Evolutionary conservation across 2,888 invertebrate genomes (phyloP), one percentile per base, ranked within the genome.

Genomic region (Drosophila mettleri): DNA sequence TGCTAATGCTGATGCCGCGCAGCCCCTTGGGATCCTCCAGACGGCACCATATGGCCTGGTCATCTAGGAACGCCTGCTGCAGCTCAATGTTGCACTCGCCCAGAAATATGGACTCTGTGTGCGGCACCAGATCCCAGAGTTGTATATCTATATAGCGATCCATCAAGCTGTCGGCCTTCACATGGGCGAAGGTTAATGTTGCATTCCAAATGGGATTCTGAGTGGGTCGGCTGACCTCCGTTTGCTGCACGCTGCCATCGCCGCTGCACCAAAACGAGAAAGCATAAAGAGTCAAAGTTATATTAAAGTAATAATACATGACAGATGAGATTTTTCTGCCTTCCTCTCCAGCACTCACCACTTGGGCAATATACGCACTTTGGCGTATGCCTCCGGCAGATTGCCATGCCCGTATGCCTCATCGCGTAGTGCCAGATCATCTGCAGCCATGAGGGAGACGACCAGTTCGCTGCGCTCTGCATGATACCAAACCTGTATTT

Each of bases 191-290:
- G 62, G 96, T 96, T 31, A 98, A 93, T 20, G 97, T 98, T 18
- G 97, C 97, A 91, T 98, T 98, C 98, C 98, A 98, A 58, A 97
- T 96, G 2, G 98, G 98, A 91, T 96, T 97, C 90, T 96, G 96
- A 0, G 97, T 96, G 14, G 96, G 96, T 60, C 97, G 96, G 1
- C 97, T 96, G 16, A 97, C 95, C 90, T 96, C 96, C 1, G 97
- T 97, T 92, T 97, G 96, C 69, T 96, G 94, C 6, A 95, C 95
- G 61, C 95, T 95, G 76, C 95, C 95, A 89, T 95, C 96, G 55
- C 95, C 95, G 61, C 97, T 97, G 90, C 2, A 31, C 1, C 4
- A n/a, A 18, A n/a, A 38, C 20, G n/a, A 51, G n/a, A 43, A 22
- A 43, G 5, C 39, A 45, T 18, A 12, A 20, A 36, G 0, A 31